Percentiles rank a stretch among this genome's conserved stretches.
Conservation (phyloP, 1,140 invertebrate genomes). For the Luehdorfia chinensis region DNA sequence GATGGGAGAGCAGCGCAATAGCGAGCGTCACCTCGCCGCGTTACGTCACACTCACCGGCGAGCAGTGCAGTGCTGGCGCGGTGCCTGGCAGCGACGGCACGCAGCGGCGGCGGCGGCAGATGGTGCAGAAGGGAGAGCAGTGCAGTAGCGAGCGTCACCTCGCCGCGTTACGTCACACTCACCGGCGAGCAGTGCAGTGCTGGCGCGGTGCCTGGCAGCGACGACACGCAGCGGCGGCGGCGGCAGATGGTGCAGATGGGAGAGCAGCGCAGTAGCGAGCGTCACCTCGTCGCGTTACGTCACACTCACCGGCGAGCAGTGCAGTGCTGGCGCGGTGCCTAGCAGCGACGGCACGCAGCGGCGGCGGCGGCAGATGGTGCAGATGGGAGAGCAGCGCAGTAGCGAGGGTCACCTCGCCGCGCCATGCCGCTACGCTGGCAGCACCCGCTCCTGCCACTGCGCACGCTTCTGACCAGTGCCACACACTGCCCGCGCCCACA, state of each 20-base stretch:
- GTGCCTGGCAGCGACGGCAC: constrained; percentile 22
- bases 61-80: constrained; percentile 31
- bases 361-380: constrained; percentile 29
- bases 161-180: constrained; percentile 43
- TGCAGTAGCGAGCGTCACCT: constrained; percentile 29
- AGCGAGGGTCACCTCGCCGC: constrained; percentile 34
- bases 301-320: constrained; percentile 29
- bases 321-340: constrained; percentile 29
- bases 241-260: constrained; percentile 32
- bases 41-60: constrained; percentile 36
- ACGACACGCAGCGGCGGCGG: constrained; percentile 28
- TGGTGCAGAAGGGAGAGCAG: constrained; percentile 35
- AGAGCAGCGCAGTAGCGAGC: constrained; percentile 34
- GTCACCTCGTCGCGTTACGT: constrained; percentile 41
- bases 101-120: constrained; percentile 29
- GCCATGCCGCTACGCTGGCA: constrained; percentile 41
- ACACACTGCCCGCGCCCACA: constrained; percentile 39
- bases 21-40: constrained; percentile 38
- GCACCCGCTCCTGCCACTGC: constrained; percentile 22
- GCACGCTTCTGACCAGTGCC: constrained; percentile 36
- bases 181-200: constrained; percentile 31
- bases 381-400: constrained; percentile 36
- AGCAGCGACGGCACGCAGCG: constrained; percentile 25
- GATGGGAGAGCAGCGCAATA: constrained; percentile 34
- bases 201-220: constrained; percentile 27